These are phyloP conservation scores for Coreius guichenoti DNA, from an alignment of 2,797 vertebrate genomes.

Conservation along the genomic window DNA sequence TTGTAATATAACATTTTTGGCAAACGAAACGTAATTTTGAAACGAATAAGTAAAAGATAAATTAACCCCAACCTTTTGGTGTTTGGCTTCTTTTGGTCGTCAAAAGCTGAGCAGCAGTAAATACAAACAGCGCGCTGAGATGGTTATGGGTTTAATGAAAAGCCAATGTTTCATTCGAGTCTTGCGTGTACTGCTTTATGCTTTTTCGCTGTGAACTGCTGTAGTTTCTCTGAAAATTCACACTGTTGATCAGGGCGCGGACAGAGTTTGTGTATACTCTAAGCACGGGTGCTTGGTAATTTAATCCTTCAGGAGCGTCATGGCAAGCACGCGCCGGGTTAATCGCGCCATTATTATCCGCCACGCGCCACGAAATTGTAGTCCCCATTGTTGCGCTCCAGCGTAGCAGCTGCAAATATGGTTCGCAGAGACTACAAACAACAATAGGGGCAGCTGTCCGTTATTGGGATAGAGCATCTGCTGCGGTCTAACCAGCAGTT, in stretches of 20 bases:
- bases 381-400: constrained; percentile 79
- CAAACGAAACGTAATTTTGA: neutral
- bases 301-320: constrained; percentile 73
- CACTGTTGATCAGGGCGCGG: constrained; percentile 32
- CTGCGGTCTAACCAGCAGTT: constrained; percentile 79
- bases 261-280: constrained; percentile 37
- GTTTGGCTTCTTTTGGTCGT: neutral
- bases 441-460: constrained; percentile 86
- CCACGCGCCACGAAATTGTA: constrained; percentile 81
- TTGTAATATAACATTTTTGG: neutral
- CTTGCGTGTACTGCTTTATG: neutral
- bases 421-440: constrained; percentile 77
- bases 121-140: neutral
- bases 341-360: constrained; percentile 83
- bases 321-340: constrained; percentile 80
- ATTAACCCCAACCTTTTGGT: neutral
- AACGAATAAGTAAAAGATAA: neutral
- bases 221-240: constrained; percentile 18
- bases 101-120: too few relatives aligned
- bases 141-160: neutral
- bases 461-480: constrained; percentile 84
- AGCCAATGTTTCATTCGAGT: neutral
- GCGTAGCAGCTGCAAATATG: constrained; percentile 84
- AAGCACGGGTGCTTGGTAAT: constrained; percentile 73
- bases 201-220: neutral